Base-by-base conservation (phyloP, 35 echinoderm and acorn worm genomes). In the Lytechinus variegatus region DNA sequence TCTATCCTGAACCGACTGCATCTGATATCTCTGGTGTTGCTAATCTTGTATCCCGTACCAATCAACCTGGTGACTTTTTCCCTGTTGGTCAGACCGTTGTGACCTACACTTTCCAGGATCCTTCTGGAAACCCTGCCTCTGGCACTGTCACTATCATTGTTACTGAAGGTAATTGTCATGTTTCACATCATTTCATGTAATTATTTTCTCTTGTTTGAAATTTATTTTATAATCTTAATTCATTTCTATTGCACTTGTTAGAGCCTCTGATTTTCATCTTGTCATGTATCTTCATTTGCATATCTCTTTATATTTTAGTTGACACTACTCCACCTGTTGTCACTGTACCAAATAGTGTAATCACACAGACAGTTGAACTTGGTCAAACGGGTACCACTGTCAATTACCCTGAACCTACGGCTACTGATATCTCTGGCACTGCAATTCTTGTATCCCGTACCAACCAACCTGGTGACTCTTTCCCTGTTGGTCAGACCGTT, bases 291-390 rank as follows among this genome's bases (percentile, higher is more conserved):
- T 44, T 44, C 33, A 44, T 44, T 44, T 44, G 1, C 33, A 44
- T 44, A 1, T 44, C 33, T 44, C 33, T 44, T 44, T 44, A 44
- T 44, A 44, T 44, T 44, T 79, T 89, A 96, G 95, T 90, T 91
- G 96, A 96, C 72, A 87, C 58, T 53, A 86, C 51, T 61, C 87
- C 96, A 27, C 96, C 96, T 24, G 33, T 71, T 21, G 54, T 97
- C 52, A 86, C 86, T 29, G 87, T 89, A 19, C 52, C 52, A 4
- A 56, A 10, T 93, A 21, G 54, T 54, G 56, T 1, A 27, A 94
- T 94, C 11, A 56, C 28, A 7, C 66, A 27, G 10, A 2, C 28
- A 11, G 94, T 94, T 29, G 94, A 61, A 86, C 9, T 86, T 10
- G 94, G 66, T 16, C 44, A 9, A 1, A 5, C 58, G 10, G 27